These are phyloP conservation scores for Trichogramma evanescens DNA, from an alignment of 2,888 invertebrate genomes.

Conservation along the genomic window DNA sequence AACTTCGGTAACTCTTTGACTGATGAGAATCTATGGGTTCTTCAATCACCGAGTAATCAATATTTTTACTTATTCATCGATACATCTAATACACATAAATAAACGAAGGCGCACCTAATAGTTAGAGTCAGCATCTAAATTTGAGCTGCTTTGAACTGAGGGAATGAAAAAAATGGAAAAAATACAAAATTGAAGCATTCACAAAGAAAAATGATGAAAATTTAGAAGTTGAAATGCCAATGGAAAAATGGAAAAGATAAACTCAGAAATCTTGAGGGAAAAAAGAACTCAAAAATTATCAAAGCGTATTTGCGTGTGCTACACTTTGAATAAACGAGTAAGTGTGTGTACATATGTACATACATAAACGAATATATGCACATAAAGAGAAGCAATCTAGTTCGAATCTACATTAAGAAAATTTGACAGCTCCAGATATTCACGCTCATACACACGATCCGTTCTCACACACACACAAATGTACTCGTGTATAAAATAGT, in stretches of 20 bases:
- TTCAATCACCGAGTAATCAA: constrained; percentile 19
- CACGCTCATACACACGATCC: too few relatives aligned
- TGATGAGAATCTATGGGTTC: constrained; percentile 17
- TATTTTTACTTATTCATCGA: background rate
- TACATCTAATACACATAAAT: background rate
- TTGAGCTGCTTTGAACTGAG: constrained; percentile 10
- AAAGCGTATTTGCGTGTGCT: background rate
- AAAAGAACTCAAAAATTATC: constrained; percentile 10
- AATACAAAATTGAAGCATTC: constrained; percentile 21
- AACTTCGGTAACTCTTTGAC: constrained; percentile 20
- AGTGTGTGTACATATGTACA: background rate
- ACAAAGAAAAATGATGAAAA: constrained; percentile 21
- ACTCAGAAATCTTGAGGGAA: background rate
- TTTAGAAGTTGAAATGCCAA: constrained; percentile 11
- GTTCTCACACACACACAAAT: too few relatives aligned
- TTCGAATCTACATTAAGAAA: constrained; percentile 17
- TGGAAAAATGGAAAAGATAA: background rate
- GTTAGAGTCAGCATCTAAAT: constrained; percentile 11
- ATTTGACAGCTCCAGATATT: constrained; percentile 13
- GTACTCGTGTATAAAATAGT: too few relatives aligned
- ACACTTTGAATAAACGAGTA: constrained; percentile 3
- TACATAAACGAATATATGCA: background rate
- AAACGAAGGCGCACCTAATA: constrained; percentile 13
- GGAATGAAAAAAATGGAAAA: constrained; percentile 1
- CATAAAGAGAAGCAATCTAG: constrained; percentile 3